Evolutionary conservation across 2,797 vertebrate species (phyloP).

Genomic region (Notamacropus eugenii): DNA sequence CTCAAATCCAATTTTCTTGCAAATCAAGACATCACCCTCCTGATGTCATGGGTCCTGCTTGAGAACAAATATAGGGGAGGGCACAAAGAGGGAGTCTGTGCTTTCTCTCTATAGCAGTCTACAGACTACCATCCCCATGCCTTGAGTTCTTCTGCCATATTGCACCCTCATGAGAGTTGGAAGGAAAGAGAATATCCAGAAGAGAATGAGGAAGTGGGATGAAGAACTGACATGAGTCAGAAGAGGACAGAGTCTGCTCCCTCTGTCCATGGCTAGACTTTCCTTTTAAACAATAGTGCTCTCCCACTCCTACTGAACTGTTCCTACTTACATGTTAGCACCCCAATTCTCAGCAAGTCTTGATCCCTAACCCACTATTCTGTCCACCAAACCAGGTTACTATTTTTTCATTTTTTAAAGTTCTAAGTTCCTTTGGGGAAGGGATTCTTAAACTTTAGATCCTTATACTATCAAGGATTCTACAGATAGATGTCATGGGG

Average conservation of each 20-base stretch:
- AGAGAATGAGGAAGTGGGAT: neutral
- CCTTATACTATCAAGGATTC: neutral
- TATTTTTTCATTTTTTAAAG: neutral
- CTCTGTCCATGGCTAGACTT: neutral
- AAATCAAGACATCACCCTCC: neutral
- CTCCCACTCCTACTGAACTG: neutral
- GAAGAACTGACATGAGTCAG: neutral
- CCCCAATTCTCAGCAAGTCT: neutral
- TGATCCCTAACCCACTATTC: neutral
- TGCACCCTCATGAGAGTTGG: neutral
- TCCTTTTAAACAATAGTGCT: neutral
- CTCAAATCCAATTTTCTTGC: neutral
- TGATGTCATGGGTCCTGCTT: neutral
- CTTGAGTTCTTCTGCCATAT: neutral
- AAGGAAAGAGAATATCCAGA: neutral
- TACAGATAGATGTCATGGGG: neutral
- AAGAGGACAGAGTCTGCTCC: neutral
- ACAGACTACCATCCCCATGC: neutral
- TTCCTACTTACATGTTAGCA: neutral
- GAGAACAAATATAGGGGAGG: neutral
- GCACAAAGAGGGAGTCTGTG: neutral
- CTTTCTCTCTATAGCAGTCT: neutral
- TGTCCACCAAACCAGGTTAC: neutral
- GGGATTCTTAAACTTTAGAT: neutral
- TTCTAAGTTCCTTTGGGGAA: neutral